Conservation (phyloP, 2,113 vertebrate species). For the Cottus gobio region DNA sequence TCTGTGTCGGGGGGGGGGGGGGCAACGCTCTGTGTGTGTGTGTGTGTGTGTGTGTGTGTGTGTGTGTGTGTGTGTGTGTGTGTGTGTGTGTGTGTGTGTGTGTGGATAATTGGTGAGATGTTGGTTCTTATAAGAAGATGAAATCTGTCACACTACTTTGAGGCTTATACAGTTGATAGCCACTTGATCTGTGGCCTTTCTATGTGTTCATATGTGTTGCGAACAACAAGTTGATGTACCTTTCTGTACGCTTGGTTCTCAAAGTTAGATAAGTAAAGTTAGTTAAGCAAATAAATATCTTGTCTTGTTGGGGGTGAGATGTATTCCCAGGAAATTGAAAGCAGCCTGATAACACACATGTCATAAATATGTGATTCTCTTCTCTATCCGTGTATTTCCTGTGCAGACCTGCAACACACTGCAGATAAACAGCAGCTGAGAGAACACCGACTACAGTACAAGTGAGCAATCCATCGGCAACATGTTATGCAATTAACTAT, state of each 20-base stretch:
- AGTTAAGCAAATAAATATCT: neutral
- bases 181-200: neutral
- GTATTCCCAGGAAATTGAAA: neutral
- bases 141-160: conserved; percentile 33
- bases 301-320: neutral
- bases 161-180: conserved; percentile 28
- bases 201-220: neutral
- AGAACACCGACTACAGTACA: neutral
- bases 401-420: conserved; percentile 26
- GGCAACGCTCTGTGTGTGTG: conserved; percentile 37
- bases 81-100: conserved; percentile 31
- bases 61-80: conserved; percentile 26
- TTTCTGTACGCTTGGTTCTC: neutral
- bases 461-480: conserved; percentile 19
- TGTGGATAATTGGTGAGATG: conserved; percentile 64
- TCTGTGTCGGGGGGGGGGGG: conserved; percentile 66
- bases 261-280: neutral
- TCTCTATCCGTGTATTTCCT: conserved; percentile 20
- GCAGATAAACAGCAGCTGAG: neutral
- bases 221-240: neutral
- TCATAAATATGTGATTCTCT: conserved; percentile 14
- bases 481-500: neutral
- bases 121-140: conserved; percentile 40
- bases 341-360: neutral
- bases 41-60: conserved; percentile 33